A percentile compares a stretch with the other conserved stretches of the same genome.
These are phyloP conservation scores for Tachycineta bicolor DNA, from an alignment of 2,113 vertebrate genomes.

Conservation along the genomic window DNA sequence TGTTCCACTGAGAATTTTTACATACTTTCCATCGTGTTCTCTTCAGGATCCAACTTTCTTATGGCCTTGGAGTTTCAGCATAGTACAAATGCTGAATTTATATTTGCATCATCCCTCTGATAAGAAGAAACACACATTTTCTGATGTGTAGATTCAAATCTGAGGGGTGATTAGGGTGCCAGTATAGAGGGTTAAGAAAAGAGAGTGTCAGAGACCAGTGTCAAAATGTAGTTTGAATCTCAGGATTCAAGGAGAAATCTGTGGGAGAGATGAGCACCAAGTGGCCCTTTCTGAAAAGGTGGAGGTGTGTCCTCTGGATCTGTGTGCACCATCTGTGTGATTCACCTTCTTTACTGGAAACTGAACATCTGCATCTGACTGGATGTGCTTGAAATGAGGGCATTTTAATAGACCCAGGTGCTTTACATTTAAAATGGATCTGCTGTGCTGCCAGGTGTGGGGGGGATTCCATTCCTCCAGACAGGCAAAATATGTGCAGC, in stretches of 20 bases:
- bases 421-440: not conserved
- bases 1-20: not conserved
- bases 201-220: not conserved
- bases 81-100: not conserved
- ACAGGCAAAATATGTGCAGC: not conserved
- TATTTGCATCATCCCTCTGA: not conserved
- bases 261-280: not conserved
- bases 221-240: not conserved
- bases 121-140: not conserved
- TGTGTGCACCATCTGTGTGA: not conserved
- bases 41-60: not conserved
- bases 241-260: not conserved
- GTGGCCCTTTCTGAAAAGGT: not conserved
- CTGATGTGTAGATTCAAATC: not conserved
- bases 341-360: not conserved
- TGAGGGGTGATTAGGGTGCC: not conserved
- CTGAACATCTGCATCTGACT: not conserved
- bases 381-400: not conserved
- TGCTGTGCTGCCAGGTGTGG: not conserved
- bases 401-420: not conserved
- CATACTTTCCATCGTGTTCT: not conserved
- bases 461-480: not conserved
- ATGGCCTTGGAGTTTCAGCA: not conserved
- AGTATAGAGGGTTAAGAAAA: not conserved
- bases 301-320: not conserved